A percentile compares a stretch with the other conserved stretches of the same genome.
Evolutionary conservation across 1,140 invertebrate genomes (phyloP).

Genomic region (Carposina sasakii): DNA sequence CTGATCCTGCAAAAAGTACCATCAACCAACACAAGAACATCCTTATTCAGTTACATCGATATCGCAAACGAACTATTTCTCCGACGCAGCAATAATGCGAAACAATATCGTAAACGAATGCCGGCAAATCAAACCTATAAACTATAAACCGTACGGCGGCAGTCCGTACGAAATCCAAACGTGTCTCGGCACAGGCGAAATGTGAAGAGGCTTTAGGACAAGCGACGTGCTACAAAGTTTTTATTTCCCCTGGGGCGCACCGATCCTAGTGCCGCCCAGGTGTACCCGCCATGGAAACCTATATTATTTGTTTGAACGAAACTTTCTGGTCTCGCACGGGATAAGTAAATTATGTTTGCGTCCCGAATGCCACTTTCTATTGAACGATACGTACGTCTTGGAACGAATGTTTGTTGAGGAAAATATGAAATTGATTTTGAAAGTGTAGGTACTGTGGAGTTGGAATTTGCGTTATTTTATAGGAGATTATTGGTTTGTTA

Average conservation of each 20-base stretch:
- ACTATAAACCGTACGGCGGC: slow-evolving; percentile 56
- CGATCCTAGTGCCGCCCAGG: slow-evolving; percentile 66
- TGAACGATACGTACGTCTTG: no score
- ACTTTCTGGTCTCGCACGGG: slow-evolving; percentile 65
- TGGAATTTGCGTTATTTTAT: no score
- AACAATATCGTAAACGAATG: slow-evolving; percentile 59
- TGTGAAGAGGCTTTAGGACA: slow-evolving; percentile 66
- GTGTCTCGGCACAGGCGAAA: slow-evolving; percentile 44
- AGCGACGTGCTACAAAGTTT: slow-evolving; percentile 70
- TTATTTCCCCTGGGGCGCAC: slow-evolving; percentile 69
- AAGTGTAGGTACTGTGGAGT: no score
- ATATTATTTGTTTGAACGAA: slow-evolving; percentile 71
- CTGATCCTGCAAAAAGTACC: no score
- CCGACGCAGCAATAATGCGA: slow-evolving; percentile 43
- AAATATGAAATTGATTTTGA: no score
- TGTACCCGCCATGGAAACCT: slow-evolving; percentile 63
- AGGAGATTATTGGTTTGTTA: no score
- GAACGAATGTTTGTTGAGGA: no score
- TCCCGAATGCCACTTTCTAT: slow-evolving; percentile 44
- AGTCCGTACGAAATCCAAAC: slow-evolving; percentile 58
- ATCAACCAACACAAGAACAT: no score
- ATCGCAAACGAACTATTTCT: no score
- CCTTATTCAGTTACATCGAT: no score
- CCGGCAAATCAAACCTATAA: slow-evolving; percentile 61
- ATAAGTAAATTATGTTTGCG: slow-evolving; percentile 69